phyloP scores from a whole-genome alignment of 2,797 vertebrate genomes.

The Crocidura indochinensis region DNA sequence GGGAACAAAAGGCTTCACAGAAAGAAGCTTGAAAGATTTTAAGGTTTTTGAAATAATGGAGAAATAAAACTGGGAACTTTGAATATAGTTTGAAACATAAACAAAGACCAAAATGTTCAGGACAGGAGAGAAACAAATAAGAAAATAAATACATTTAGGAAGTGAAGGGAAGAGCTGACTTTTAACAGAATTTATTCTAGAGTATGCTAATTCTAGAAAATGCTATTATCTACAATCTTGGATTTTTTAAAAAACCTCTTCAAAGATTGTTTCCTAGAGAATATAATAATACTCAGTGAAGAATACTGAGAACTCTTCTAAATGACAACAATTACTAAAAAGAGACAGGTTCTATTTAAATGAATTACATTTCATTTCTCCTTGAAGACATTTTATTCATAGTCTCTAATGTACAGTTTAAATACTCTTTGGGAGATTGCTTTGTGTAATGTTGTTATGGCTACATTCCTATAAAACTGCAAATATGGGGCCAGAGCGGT shows the following conservation, averaged over 20 bases:
- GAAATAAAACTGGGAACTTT: not conserved
- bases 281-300: not conserved
- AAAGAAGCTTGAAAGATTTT: not conserved
- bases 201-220: not conserved
- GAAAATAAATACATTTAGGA: not conserved
- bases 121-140: not conserved
- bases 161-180: not conserved
- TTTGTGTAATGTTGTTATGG: not conserved
- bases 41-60: not conserved
- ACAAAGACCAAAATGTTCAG: not conserved
- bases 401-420: not conserved
- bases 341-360: slow-evolving; percentile 23
- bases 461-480: not conserved
- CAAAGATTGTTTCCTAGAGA: not conserved
- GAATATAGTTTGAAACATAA: not conserved
- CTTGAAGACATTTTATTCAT: not conserved
- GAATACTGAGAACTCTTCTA: slow-evolving; percentile 1
- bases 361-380: no score
- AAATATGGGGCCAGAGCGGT: no score
- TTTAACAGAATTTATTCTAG: not conserved
- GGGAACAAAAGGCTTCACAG: not conserved
- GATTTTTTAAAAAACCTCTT: no score
- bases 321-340: slow-evolving; percentile 39
- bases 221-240: not conserved
- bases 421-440: not conserved